These are phyloP conservation scores for Dicroscelio sp. DNA, from an alignment of 2,888 invertebrate genomes.

Conservation along the genomic window DNA sequence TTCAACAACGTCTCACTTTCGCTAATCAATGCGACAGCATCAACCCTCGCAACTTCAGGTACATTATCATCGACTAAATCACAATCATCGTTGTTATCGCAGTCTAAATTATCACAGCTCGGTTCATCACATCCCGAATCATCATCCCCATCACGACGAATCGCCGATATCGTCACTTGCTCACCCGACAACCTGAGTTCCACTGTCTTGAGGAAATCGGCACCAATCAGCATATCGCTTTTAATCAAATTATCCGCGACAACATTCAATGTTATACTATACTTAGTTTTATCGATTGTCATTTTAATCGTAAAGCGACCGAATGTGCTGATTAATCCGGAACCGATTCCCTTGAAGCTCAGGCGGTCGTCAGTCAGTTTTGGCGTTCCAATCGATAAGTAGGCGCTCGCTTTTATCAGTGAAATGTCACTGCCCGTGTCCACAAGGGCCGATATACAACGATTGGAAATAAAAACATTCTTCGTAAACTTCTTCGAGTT, in stretches of 20 bases:
- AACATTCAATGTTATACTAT: constrained; percentile 4
- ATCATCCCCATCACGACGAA: neutral
- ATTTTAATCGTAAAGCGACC: neutral
- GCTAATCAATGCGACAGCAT: neutral
- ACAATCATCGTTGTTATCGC: neutral
- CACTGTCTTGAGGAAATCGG: neutral
- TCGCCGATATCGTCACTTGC: neutral
- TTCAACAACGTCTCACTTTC: neutral
- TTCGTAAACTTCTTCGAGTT: neutral
- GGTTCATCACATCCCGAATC: neutral
- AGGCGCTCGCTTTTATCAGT: neutral
- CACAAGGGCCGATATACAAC: neutral
- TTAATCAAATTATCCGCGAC: constrained; percentile 5
- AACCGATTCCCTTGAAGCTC: constrained; percentile 13
- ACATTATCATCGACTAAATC: neutral
- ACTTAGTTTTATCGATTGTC: neutral
- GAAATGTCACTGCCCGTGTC: constrained; percentile 18
- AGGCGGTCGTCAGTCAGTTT: neutral
- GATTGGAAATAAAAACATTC: neutral
- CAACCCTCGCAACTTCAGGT: neutral
- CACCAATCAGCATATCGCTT: neutral
- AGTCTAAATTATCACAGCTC: neutral
- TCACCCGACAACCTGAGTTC: neutral
- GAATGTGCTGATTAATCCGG: neutral
- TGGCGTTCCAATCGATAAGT: neutral